Percentiles rank a stretch among this genome's conserved stretches.
Evolutionary conservation across 2,113 vertebrate species (phyloP).

Genomic region (Leptosomus discolor): DNA sequence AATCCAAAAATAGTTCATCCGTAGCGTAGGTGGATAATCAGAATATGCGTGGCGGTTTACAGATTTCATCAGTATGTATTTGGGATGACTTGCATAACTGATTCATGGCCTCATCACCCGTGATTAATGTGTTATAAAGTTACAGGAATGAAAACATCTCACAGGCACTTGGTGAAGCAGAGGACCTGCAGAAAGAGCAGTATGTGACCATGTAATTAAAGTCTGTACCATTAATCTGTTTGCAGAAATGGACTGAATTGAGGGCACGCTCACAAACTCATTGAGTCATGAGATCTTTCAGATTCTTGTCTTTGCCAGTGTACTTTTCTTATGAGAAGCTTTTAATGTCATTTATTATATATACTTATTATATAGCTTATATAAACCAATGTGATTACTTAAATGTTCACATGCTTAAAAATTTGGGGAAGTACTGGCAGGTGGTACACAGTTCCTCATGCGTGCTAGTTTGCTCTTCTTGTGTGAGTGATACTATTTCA

Average conservation of each 20-base stretch:
- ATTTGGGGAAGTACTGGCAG: neutral
- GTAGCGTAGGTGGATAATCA: neutral
- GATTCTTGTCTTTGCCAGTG: neutral
- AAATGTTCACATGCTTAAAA: neutral
- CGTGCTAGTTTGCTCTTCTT: neutral
- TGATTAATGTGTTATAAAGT: slow-evolving; percentile 38
- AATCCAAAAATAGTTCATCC: neutral
- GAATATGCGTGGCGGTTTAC: neutral
- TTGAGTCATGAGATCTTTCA: neutral
- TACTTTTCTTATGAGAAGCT: neutral
- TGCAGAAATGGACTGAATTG: neutral
- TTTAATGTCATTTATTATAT: neutral
- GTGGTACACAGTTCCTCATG: neutral
- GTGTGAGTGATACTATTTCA: neutral
- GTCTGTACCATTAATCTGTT: neutral
- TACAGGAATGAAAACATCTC: neutral
- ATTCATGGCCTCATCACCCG: neutral
- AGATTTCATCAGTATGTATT: neutral
- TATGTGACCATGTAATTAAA: slow-evolving; percentile 5
- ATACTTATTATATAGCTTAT: neutral
- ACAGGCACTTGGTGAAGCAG: neutral
- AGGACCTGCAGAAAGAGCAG: neutral
- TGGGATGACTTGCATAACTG: slow-evolving; percentile 3
- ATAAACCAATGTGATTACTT: neutral
- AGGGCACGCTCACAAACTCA: neutral